Evolutionary conservation across 2,797 vertebrate genomes (phyloP).

Genomic region (Chloroceryle amazona): DNA sequence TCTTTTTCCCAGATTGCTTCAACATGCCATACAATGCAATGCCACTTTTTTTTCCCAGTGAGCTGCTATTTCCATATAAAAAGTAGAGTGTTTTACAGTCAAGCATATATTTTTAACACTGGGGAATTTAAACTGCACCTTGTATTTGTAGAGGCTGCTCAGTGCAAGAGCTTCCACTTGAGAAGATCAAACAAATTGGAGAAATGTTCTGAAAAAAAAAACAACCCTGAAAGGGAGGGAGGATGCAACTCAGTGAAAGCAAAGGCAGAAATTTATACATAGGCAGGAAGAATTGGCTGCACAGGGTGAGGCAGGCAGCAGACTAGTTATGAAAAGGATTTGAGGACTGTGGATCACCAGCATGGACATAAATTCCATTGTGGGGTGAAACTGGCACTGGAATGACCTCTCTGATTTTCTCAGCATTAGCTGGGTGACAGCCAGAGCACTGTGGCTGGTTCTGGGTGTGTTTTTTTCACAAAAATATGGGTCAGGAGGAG

Average conservation of each 20-base stretch:
- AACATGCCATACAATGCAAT: constrained; percentile 3
- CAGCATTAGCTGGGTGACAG: neutral
- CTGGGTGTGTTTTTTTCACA: neutral
- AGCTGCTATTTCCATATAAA: constrained; percentile 71
- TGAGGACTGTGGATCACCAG: neutral
- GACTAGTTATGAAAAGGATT: neutral
- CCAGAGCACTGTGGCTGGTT: neutral
- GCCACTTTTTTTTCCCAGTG: constrained; percentile 54
- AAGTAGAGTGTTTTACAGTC: constrained; percentile 66
- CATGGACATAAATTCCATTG: neutral
- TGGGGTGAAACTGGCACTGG: neutral
- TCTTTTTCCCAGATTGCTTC: constrained; percentile 14
- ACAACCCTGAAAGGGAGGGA: neutral
- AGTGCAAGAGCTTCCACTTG: constrained; percentile 61
- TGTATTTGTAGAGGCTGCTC: constrained; percentile 60
- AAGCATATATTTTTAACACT: constrained; percentile 65
- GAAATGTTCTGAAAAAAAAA: constrained; percentile 29
- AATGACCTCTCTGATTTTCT: neutral
- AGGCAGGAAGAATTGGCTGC: neutral
- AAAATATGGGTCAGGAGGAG: neutral
- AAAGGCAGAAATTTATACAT: constrained; percentile 1
- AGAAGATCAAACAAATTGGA: constrained; percentile 70
- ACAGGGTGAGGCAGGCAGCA: neutral
- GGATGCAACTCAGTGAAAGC: constrained; percentile 36
- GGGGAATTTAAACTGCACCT: constrained; percentile 45